A percentile compares a stretch with the other conserved stretches of the same genome.
These are phyloP conservation scores for Synanthedon tipuliformis DNA, from an alignment of 2,888 invertebrate genomes.

Conservation along the genomic window DNA sequence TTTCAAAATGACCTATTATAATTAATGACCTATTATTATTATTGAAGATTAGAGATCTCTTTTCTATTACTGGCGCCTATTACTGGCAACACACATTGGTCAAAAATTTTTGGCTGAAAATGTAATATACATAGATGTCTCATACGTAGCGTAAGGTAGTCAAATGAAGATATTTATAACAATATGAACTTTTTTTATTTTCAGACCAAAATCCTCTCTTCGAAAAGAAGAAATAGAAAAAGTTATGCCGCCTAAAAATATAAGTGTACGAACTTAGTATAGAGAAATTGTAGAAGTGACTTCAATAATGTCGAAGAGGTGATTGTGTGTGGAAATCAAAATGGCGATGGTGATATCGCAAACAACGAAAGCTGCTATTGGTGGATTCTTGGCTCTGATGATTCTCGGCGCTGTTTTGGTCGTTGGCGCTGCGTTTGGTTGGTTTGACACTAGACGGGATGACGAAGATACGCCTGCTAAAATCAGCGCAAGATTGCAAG, in stretches of 20 bases:
- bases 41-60: no score
- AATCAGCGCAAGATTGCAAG: constrained; percentile 56
- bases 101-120: no score
- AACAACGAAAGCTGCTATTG: constrained; percentile 61
- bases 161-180: no score
- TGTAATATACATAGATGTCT: no score
- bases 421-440: constrained; percentile 58
- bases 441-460: constrained; percentile 58
- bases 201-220: neutral
- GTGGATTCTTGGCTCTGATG: constrained; percentile 57
- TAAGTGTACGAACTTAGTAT: neutral
- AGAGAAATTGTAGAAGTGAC: neutral
- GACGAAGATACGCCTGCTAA: constrained; percentile 61
- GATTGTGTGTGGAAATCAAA: constrained; percentile 36
- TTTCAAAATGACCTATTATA: no score
- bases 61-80: no score
- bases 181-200: neutral
- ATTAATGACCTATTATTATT: no score
- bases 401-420: constrained; percentile 57
- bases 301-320: constrained; percentile 32
- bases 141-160: no score
- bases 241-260: neutral
- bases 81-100: no score
- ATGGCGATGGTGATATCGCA: constrained; percentile 68
- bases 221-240: neutral